Percentiles rank a stretch among this genome's conserved stretches.
Evolutionary conservation across 92 coral and sea anemone genomes (phyloP).

Genomic region (Actinernus sp.): DNA sequence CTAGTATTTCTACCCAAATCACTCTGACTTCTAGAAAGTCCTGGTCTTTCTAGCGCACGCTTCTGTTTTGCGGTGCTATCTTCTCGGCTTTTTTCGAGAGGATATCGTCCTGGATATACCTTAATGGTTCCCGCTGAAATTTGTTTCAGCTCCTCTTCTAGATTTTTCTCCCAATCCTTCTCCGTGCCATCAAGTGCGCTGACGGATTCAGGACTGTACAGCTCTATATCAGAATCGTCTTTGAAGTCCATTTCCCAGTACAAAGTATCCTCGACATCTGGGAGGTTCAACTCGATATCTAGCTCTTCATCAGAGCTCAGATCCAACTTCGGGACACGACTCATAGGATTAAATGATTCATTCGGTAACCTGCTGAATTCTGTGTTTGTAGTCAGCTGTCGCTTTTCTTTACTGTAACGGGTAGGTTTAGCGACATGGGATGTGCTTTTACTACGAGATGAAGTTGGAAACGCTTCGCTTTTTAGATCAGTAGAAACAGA

Average conservation of each 20-base stretch:
- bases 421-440: background rate
- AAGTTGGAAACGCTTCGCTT: background rate
- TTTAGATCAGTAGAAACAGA: background rate
- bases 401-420: background rate
- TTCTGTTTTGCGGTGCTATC: background rate
- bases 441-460: background rate
- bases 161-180: slow-evolving; percentile 70
- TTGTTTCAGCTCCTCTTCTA: slow-evolving; percentile 80
- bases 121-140: slow-evolving; percentile 65
- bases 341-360: background rate
- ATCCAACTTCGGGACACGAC: slow-evolving; percentile 44
- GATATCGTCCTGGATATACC: slow-evolving; percentile 4
- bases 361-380: background rate
- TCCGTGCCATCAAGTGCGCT: slow-evolving; percentile 69
- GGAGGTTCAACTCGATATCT: slow-evolving; percentile 62
- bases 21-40: slow-evolving; percentile 28
- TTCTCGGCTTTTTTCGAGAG: background rate
- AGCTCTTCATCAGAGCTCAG: slow-evolving; percentile 69
- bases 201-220: slow-evolving; percentile 62
- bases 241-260: slow-evolving; percentile 66
- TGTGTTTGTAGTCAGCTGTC: background rate
- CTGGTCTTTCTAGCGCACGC: background rate
- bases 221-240: slow-evolving; percentile 76
- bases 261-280: slow-evolving; percentile 43
- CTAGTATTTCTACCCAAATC: slow-evolving; percentile 15